Evolutionary conservation across 2,113 vertebrate genomes (phyloP).

Genomic region (Pelodiscus sinensis): DNA sequence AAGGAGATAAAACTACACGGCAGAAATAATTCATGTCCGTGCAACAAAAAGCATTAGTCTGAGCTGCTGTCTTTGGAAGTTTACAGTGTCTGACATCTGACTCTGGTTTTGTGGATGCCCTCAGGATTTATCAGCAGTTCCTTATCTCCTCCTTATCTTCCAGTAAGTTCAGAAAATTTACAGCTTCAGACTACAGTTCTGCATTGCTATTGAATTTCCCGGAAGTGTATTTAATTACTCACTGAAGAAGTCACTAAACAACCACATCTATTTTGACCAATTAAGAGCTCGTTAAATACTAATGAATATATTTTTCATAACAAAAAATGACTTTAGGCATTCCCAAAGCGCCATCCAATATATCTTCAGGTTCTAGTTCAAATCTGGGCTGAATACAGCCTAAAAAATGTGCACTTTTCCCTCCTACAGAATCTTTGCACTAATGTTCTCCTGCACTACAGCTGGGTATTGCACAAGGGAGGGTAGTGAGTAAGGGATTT

Average conservation of each 20-base stretch:
- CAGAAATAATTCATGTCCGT: constrained; percentile 65
- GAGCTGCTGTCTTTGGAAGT: constrained; percentile 27
- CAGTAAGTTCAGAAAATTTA: constrained; percentile 57
- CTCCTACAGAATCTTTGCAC: background rate
- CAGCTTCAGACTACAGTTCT: constrained; percentile 50
- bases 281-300: constrained; percentile 61
- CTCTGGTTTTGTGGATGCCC: constrained; percentile 52
- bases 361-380: background rate
- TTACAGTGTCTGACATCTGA: constrained; percentile 73
- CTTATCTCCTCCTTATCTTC: constrained; percentile 63
- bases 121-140: constrained; percentile 64
- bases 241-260: constrained; percentile 50
- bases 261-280: constrained; percentile 61
- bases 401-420: background rate
- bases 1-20: constrained; percentile 50
- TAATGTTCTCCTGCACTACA: background rate
- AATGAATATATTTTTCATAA: constrained; percentile 50
- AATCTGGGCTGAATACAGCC: constrained; percentile 17
- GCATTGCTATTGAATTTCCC: constrained; percentile 60
- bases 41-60: constrained; percentile 62
- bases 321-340: constrained; percentile 18
- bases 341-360: background rate
- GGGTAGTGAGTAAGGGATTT: background rate
- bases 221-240: constrained; percentile 62
- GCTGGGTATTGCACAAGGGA: background rate